Conservation (phyloP, 2,888 invertebrate species). For the Drosophila neutralis region DNA sequence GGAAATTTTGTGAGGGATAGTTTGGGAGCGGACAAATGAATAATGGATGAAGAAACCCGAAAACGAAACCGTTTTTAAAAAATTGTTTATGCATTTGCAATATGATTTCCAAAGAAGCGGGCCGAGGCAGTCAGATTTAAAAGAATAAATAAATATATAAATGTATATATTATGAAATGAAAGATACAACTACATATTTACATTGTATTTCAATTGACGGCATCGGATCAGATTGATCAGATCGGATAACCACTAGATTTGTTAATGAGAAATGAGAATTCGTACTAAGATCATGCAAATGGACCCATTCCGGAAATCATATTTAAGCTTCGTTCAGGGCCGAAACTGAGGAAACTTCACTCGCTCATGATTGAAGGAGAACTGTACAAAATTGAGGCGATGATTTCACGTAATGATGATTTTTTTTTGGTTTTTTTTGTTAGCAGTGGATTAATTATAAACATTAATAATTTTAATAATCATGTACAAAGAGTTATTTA, state of each 20-base stretch:
- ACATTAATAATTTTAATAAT: slow-evolving; percentile 78
- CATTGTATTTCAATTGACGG: slow-evolving; percentile 2
- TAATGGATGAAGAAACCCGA: slow-evolving; percentile 46
- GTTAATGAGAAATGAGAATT: slow-evolving; percentile 8
- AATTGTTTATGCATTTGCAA: slow-evolving; percentile 29
- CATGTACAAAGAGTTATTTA: slow-evolving; percentile 73
- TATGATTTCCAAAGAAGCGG: slow-evolving; percentile 52
- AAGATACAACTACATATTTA: slow-evolving; percentile 3
- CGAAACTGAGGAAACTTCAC: slow-evolving; percentile 48
- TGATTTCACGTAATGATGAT: slow-evolving; percentile 58
- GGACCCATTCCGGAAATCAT: slow-evolving; percentile 57
- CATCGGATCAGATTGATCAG: slow-evolving; percentile 3
- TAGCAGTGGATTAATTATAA: slow-evolving; percentile 76
- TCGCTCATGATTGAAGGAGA: slow-evolving; percentile 57
- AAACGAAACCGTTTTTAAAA: slow-evolving; percentile 17
- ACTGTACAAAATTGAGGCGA: slow-evolving; percentile 69
- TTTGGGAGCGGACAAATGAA: slow-evolving; percentile 61
- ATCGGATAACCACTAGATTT: slow-evolving; percentile 33
- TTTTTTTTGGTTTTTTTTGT: slow-evolving; percentile 42
- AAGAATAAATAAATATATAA: background rate
- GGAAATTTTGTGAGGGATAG: slow-evolving; percentile 40
- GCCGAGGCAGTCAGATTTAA: slow-evolving; percentile 7
- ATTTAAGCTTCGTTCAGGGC: slow-evolving; percentile 46
- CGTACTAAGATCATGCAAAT: slow-evolving; percentile 41
- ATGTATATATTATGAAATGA: slow-evolving; percentile 3